Evolutionary conservation across 92 coral and sea anemone species (phyloP).

Genomic region (Zoanthus sociatus): DNA sequence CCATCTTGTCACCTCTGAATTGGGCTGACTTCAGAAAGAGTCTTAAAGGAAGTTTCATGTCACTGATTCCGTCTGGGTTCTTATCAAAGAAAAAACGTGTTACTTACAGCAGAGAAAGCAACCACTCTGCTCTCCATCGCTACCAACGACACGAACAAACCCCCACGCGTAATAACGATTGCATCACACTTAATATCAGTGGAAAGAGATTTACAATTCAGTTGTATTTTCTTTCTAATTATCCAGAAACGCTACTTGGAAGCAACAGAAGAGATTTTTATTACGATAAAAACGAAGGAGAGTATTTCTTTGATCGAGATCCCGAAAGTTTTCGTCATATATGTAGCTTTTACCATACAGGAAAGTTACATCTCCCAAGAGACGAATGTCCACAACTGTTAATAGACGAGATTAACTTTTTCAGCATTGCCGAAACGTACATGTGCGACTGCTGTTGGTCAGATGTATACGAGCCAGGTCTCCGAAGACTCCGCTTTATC

Average conservation of each 20-base stretch:
- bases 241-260: conserved; percentile 83
- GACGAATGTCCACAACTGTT: conserved; percentile 81
- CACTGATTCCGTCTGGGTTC: conserved; percentile 65
- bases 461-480: conserved; percentile 67
- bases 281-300: conserved; percentile 63
- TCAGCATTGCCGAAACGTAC: conserved; percentile 68
- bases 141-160: conserved; percentile 59
- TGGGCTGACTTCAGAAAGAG: conserved; percentile 23
- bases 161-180: conserved; percentile 69
- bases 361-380: conserved; percentile 79
- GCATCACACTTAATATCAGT: conserved; percentile 71
- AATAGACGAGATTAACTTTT: conserved; percentile 77
- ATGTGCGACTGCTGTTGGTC: conserved; percentile 82
- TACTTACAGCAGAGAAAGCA: not conserved
- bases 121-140: not conserved
- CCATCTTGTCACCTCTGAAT: not conserved
- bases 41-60: conserved; percentile 58
- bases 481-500: conserved; percentile 41
- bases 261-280: conserved; percentile 54
- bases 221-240: conserved; percentile 71
- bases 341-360: conserved; percentile 85
- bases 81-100: conserved; percentile 51
- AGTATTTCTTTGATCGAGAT: conserved; percentile 86
- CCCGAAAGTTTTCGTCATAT: conserved; percentile 86
- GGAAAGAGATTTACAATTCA: conserved; percentile 76